Conservation (phyloP, 2,797 vertebrate genomes). For the Psittacula derbiana region DNA sequence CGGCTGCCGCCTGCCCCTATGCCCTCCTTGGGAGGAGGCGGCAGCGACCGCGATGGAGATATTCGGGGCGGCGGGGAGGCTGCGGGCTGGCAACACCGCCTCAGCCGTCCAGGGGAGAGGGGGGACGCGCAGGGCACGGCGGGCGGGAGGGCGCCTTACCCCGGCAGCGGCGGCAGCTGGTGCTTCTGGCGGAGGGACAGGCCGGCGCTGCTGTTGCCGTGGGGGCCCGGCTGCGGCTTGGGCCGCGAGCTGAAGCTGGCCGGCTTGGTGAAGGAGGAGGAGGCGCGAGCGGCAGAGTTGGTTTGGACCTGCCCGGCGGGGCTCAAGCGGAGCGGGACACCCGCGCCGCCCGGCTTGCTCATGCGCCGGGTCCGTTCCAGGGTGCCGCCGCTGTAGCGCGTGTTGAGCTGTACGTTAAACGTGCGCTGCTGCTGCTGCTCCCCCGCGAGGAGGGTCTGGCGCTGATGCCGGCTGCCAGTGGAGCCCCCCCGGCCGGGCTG, state of each 20-base stretch:
- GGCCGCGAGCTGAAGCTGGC: slow-evolving; percentile 50
- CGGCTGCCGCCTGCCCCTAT: too few relatives aligned
- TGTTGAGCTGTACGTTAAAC: slow-evolving; percentile 81
- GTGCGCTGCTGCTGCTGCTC: slow-evolving; percentile 53
- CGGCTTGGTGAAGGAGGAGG: slow-evolving; percentile 46
- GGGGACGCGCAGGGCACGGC: background rate
- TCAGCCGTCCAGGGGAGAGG: background rate
- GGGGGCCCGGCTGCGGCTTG: slow-evolving; percentile 41
- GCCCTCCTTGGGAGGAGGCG: background rate
- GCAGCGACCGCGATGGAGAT: background rate
- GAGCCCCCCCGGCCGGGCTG: slow-evolving; percentile 79
- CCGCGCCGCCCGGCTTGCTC: slow-evolving; percentile 63
- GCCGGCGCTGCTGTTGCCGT: slow-evolving; percentile 60
- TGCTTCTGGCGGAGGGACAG: slow-evolving; percentile 75
- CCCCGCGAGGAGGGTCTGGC: slow-evolving; percentile 72
- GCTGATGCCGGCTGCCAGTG: slow-evolving; percentile 70
- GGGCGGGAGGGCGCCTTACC: slow-evolving; percentile 60
- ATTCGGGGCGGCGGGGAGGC: background rate
- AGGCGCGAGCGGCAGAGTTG: slow-evolving; percentile 58
- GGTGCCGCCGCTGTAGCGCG: slow-evolving; percentile 66
- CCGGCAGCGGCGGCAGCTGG: slow-evolving; percentile 71
- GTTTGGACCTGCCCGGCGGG: slow-evolving; percentile 66
- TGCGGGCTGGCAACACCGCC: background rate
- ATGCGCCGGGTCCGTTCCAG: slow-evolving; percentile 87
- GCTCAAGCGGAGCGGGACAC: slow-evolving; percentile 60